Evolutionary conservation across 1,140 invertebrate genomes (phyloP).

Genomic region (Hycleus cichorii): DNA sequence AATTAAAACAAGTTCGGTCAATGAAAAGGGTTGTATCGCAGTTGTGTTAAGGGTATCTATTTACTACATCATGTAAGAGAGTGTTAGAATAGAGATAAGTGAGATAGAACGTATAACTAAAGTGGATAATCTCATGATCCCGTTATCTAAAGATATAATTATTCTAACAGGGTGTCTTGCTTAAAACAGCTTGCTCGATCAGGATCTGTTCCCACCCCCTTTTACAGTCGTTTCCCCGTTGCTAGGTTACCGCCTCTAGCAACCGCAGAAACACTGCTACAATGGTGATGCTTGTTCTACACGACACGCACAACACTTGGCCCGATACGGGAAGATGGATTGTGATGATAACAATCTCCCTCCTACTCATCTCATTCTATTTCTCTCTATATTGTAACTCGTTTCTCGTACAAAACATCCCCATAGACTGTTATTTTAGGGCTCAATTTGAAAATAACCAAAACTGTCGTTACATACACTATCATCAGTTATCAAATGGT

Average conservation of each 20-base stretch:
- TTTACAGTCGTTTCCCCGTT: conserved; percentile 22
- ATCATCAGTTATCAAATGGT: no score
- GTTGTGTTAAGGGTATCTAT: not conserved
- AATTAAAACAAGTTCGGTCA: no score
- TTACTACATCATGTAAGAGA: conserved; percentile 31
- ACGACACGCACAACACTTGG: conserved; percentile 39
- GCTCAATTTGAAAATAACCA: no score
- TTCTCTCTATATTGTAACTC: no score
- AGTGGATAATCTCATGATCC: conserved; percentile 43
- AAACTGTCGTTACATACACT: no score
- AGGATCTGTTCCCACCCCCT: conserved; percentile 24
- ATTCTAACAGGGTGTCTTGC: conserved; percentile 43
- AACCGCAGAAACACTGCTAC: conserved; percentile 41
- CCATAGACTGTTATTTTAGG: no score
- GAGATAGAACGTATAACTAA: conserved; percentile 37
- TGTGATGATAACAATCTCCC: conserved; percentile 39
- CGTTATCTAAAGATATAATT: conserved; percentile 43
- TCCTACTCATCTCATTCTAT: not conserved
- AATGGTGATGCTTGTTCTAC: conserved; percentile 42
- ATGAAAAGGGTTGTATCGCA: no score
- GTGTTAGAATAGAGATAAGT: conserved; percentile 38
- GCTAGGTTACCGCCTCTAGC: conserved; percentile 37
- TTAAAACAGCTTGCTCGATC: conserved; percentile 42
- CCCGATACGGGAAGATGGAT: conserved; percentile 40
- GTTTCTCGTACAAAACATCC: no score